Base-by-base conservation (phyloP, 1,140 invertebrate genomes). In the Drosophila oshimai region DNA sequence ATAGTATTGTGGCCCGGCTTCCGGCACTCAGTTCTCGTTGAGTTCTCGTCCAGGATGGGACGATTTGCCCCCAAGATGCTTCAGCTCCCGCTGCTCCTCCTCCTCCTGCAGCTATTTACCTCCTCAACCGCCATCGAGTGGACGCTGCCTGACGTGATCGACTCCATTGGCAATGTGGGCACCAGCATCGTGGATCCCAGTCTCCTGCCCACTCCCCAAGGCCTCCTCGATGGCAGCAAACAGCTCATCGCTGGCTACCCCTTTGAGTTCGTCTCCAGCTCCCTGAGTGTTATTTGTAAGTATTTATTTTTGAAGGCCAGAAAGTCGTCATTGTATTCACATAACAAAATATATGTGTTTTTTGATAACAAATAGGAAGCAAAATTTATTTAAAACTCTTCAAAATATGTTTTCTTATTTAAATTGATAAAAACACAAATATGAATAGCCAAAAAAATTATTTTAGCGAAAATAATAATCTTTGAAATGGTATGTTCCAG, bases 241-340 rank as follows among this genome's bases (percentile, higher is more conserved):
- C 69, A 91, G 29, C 42, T 89, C 3, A 28, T 91, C 9, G 87
- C 74, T 46, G 90, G 90, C 10, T 81, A 87, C 58, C 90, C 90
- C 26, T 84, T 91, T 33, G 90, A 91, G 31, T 69, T 81, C 34
- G 75, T 76, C 4, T 88, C 86, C 22, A 49, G 13, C n/a, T 55
- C 81, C 0, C 70, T 91, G 10, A 89, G 78, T 39, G 42, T 54
- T 2, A 55, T 91, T 5, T 91, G 90, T 91, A 39, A 84, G 90
- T 83, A 18, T n/a, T 6, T 0, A 2, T 5, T 12, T 13, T 4
- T 0, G 2, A 10, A n/a, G n/a, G n/a, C n/a, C n/a, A n/a, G n/a
- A n/a, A n/a, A n/a, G n/a, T n/a, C n/a, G n/a, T n/a, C n/a, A n/a
- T n/a, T n/a, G n/a, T n/a, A n/a, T n/a, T n/a, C n/a, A n/a, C n/a